phyloP scores from a whole-genome alignment of 2,113 vertebrate species.

The Pontoporia blainvillei region DNA sequence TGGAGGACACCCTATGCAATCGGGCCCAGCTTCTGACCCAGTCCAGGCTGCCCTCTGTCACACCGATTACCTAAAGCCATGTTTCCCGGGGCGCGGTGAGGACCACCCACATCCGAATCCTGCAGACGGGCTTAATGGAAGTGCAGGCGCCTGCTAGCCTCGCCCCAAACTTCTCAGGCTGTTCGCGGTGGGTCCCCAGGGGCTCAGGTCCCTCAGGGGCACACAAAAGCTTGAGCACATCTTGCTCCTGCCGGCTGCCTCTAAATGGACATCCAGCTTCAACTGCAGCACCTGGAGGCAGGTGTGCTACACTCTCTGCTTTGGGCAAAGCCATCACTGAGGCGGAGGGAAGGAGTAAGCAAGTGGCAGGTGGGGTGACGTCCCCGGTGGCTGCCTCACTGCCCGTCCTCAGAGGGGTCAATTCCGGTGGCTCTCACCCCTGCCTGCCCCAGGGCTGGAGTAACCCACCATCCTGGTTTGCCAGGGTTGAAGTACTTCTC shows the following conservation, averaged over 20 bases:
- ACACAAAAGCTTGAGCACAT: fast-evolving
- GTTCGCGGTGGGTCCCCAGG: not conserved
- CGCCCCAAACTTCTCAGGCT: not conserved
- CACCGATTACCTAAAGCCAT: fast-evolving
- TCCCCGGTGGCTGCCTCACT: no score
- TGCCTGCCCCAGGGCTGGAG: no score
- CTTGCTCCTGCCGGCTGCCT: fast-evolving
- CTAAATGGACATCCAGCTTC: not conserved
- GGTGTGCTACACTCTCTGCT: no score
- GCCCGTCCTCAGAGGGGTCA: no score
- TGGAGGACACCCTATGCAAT: not conserved
- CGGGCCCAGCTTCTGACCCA: fast-evolving
- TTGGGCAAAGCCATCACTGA: not conserved
- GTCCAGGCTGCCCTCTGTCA: not conserved
- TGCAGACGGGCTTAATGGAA: fast-evolving
- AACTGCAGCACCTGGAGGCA: fast-evolving
- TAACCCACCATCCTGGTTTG: not conserved
- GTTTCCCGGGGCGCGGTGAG: fast-evolving
- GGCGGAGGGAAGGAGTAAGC: not conserved
- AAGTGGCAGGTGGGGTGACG: not conserved
- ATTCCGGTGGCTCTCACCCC: not conserved
- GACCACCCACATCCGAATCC: not conserved
- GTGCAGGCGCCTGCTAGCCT: not conserved
- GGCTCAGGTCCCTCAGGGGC: fast-evolving
- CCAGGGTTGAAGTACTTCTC: not conserved